Base-by-base conservation (phyloP, 2,888 invertebrate species). In the Eupithecia centaureata region DNA sequence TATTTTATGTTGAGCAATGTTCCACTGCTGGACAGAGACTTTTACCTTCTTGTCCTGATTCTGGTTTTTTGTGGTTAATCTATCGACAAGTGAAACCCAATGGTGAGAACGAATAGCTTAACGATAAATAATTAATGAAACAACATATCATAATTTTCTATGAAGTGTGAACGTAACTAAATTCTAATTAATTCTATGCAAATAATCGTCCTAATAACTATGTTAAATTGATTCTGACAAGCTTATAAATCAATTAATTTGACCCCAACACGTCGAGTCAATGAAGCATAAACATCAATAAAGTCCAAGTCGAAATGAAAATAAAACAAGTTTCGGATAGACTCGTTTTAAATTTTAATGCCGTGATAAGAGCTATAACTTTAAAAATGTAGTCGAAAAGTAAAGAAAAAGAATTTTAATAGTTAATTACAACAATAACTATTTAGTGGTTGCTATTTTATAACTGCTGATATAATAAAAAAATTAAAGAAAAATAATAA, bases 171-270 rank as follows among this genome's bases (percentile, higher is more conserved):
- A 61, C 63, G 51, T 18, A 57, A 25, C 38, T 51, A 66, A 64
- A 62, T 1, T 30, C n/a, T 18, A 63, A 70, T 63, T 61, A 70
- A 66, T 66, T 69, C 15, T 60, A 69, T 70, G 60, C 63, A 66
- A 63, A 61, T 70, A 52, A 66, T 52, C n/a, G 18, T 57, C 61
- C 15, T 70, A 63, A 63, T 66, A 63, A 38, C 69, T 63, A 22
- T 63, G 52, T 58, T 63, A 22, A 66, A 70, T 70, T 63, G 65
- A 32, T 66, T 66, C 63, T 66, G 32, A 70, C 35, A 63, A 61
- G 63, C 63, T 62, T 52, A 51, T 70, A 66, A 70, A 70, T 70
- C 69, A 70, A 70, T 70, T 61, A 57, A 63, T 65, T n/a, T 59
- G 56, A 70, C 69, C 69, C 69, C 38, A 66, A 66, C 63, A 33